Evolutionary conservation across 2,888 invertebrate genomes (phyloP).

Genomic region (Ctena decussata): DNA sequence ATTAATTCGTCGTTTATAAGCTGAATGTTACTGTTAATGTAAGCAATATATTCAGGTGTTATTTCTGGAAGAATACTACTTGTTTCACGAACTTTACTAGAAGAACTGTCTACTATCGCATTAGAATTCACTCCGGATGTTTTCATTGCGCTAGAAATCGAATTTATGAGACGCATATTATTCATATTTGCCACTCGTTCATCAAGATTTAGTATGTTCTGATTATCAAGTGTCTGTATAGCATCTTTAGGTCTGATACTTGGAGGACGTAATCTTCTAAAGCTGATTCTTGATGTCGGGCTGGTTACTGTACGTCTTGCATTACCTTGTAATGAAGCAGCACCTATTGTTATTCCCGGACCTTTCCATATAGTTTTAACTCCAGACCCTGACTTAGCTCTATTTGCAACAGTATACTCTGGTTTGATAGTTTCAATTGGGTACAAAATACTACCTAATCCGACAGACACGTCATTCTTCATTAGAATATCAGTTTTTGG

Average conservation of each 20-base stretch:
- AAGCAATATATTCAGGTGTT: background rate
- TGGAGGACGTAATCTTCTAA: background rate
- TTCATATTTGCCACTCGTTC: background rate
- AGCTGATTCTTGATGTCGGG: background rate
- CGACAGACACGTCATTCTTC: background rate
- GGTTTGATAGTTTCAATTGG: background rate
- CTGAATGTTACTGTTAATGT: background rate
- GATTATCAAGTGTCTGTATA: too few relatives aligned
- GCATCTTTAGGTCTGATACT: background rate
- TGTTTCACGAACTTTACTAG: too few relatives aligned
- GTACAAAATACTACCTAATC: background rate
- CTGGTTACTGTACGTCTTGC: background rate
- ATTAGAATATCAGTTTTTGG: background rate
- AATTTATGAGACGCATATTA: background rate
- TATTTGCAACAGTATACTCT: background rate
- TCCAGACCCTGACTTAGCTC: background rate
- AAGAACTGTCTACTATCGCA: too few relatives aligned
- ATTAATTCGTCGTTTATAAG: background rate
- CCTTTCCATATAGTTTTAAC: background rate
- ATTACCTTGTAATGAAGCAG: background rate
- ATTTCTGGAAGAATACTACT: background rate
- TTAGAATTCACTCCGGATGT: background rate
- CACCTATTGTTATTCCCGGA: background rate
- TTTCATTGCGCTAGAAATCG: background rate
- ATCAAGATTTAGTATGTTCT: background rate